Evolutionary conservation across 2,888 invertebrate species (phyloP), one percentile per base, ranked within the genome.

Genomic region (Venusia cambrica): DNA sequence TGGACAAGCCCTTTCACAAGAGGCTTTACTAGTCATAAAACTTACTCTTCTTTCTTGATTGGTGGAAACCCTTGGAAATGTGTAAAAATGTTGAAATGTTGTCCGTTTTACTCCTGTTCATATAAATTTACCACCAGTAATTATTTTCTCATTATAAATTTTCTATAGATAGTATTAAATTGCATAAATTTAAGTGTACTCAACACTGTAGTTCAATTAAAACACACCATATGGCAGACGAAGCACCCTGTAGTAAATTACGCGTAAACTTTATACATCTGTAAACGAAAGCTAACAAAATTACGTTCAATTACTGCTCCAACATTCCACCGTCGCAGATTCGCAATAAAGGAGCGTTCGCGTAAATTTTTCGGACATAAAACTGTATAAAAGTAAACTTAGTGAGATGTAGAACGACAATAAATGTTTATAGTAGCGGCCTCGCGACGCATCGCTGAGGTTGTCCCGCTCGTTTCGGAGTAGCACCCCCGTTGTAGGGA

Each of bases 341-440:
- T 53, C 52, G 84, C 77, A 79, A 85, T 84, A 85, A 85, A 83
- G 74, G 66, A 68, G 72, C 73, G 77, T 75, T 62, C 69, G 79
- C 84, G 84, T 85, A 85, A 77, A 84, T 85, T 83, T 87, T 85
- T 87, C 77, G 78, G 78, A 83, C 85, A 74, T 85, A 85, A 87
- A 87, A 85, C 78, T 78, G 71, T 78, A 76, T 78, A 87, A 81
- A 84, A 84, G 78, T 80, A 73, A 77, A 81, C 65, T 84, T 81
- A 84, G 83, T 78, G 71, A 81, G 84, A 87, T 79, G 78, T 84
- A 80, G 64, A 73, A 67, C 68, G 73, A 76, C 81, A 72, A 80
- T 85, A 85, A 85, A 85, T 73, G 84, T 85, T 83, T 83, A 80
- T 81, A 68, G 75, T 37, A 49, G 49, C 48, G n/a, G n/a, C n/a